Base-by-base conservation (phyloP, 2,113 vertebrate species). In the Ardeotis arabs region DNA sequence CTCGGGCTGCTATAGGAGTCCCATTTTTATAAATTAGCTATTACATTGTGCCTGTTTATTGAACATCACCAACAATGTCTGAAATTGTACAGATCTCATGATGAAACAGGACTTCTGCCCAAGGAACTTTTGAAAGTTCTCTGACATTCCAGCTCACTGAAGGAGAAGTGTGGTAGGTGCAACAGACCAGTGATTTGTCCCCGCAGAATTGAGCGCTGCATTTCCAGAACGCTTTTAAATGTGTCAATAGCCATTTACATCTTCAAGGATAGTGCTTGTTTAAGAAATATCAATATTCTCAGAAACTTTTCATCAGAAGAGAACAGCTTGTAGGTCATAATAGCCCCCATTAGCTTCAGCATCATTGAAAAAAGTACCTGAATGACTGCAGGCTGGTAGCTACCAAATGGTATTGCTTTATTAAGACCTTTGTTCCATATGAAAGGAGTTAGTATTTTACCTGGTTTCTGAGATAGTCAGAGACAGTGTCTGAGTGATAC, bases 1-100 rank as follows among this genome's bases (percentile, higher is more conserved):
- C 84, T 95, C 81, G 92, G 93, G 92, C 85, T 93, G 80, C 68
- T 89, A 3, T 49, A 87, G 69, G 56, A 90, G 73, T 64, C 60
- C 80, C 52, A 78, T 94, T 92, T 86, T 95, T 89, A 89, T 93
- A 53, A 95, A 93, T 90, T 94, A 93, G 62, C 80, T 87, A 50
- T 89, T 96, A 75, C 45, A 55, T 41, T 72, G n/a, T 82, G 62
- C 50, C 66, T 89, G 69, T 56, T 95, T 93, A 91, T 76, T 93
- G 88, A 82, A 37, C 74, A 84, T 76, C 62, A 41, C 45, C 77
- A 69, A 19, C 47, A 85, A 50, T 33, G n/a, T 79, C 63, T 87
- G 74, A 59, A 91, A 91, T 56, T 82, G 49, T 37, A 73, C n/a
- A 47, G 45, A 79, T 58, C 60, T 78, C 64, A 21, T 29, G 78